Conservation (phyloP, 2,797 vertebrate species). For the Carcharodon carcharias region DNA sequence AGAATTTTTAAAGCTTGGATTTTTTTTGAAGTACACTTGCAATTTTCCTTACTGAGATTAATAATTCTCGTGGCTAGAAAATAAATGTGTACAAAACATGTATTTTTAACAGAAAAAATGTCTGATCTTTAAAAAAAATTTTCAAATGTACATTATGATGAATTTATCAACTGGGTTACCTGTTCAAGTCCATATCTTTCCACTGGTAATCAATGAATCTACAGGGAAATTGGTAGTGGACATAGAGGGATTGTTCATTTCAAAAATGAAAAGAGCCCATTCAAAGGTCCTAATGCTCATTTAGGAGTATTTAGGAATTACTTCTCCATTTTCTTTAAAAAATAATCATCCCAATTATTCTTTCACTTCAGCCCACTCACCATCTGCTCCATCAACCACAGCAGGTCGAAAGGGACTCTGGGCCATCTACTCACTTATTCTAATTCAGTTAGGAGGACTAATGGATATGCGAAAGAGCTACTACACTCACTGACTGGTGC, state of each 20-base stretch:
- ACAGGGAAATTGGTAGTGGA: neutral
- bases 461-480: neutral
- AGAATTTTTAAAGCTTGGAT: neutral
- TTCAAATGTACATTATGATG: neutral
- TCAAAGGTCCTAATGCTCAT: neutral
- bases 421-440: neutral
- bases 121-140: neutral
- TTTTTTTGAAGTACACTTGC: neutral
- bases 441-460: neutral
- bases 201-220: neutral
- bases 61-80: neutral
- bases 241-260: neutral
- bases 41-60: neutral
- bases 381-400: neutral
- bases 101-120: neutral
- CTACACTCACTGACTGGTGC: neutral
- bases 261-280: neutral
- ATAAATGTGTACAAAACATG: neutral
- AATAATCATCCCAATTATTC: slow-evolving; percentile 24
- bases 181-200: neutral
- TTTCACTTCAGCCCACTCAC: slow-evolving; percentile 32
- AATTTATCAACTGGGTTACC: neutral
- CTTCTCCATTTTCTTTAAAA: neutral
- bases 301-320: slow-evolving; percentile 5
- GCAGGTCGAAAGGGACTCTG: neutral